These are phyloP conservation scores for Atherix ibis DNA, from an alignment of 2,888 invertebrate genomes.

Conservation along the genomic window DNA sequence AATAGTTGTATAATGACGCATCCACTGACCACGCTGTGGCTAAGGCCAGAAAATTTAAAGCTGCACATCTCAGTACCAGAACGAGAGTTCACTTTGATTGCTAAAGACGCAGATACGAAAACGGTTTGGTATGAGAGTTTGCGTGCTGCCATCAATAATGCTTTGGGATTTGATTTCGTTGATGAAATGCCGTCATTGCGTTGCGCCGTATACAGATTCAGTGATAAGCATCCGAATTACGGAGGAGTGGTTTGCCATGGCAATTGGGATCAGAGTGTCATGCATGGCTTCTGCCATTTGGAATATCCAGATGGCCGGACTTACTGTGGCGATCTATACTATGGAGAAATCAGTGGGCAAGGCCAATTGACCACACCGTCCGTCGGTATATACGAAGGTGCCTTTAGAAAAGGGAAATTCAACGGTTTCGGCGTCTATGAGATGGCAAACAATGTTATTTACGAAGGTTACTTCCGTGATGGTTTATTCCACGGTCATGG, in stretches of 20 bases:
- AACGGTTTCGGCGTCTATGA: conserved; percentile 55
- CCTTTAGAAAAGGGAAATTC: conserved; percentile 51
- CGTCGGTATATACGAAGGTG: conserved; percentile 58
- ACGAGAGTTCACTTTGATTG: conserved; percentile 51
- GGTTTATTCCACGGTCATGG: conserved; percentile 76
- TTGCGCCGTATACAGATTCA: conserved; percentile 55
- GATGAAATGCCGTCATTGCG: conserved; percentile 49
- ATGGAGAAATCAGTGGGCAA: conserved; percentile 32
- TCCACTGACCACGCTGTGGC: conserved; percentile 62
- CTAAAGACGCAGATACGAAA: conserved; percentile 47
- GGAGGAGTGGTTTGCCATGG: conserved; percentile 69
- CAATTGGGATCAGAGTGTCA: conserved; percentile 62
- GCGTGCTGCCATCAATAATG: conserved; percentile 53
- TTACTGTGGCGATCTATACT: conserved; percentile 66
- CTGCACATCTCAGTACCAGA: conserved; percentile 64
- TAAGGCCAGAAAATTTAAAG: conserved; percentile 53
- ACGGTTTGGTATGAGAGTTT: conserved; percentile 65
- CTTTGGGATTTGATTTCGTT: conserved; percentile 43
- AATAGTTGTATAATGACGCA: conserved; percentile 51
- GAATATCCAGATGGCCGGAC: conserved; percentile 67
- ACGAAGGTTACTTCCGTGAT: conserved; percentile 76
- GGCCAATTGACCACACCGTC: conserved; percentile 30
- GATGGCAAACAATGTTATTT: conserved; percentile 64
- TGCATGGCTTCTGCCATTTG: conserved; percentile 69
- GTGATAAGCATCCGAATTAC: conserved; percentile 47